Evolutionary conservation across 2,113 vertebrate genomes (phyloP).

Genomic region (Eulemur rufifrons): DNA sequence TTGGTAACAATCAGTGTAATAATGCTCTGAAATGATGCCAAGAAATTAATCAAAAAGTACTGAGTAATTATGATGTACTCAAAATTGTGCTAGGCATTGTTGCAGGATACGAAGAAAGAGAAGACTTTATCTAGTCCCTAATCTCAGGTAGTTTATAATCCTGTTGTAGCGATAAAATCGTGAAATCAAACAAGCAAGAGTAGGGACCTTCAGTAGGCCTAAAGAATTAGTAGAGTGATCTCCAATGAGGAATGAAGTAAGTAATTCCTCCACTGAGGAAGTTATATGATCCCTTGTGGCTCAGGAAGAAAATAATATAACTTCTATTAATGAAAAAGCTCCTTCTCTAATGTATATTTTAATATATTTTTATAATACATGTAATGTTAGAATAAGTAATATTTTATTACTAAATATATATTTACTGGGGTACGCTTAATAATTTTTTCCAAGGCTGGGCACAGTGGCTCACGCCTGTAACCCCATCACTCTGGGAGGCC

Average conservation of each 20-base stretch:
- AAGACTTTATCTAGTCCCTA: neutral
- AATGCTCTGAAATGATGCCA: neutral
- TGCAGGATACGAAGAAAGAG: neutral
- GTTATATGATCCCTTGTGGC: neutral
- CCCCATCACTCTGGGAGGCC: too few species aligned
- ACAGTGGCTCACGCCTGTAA: too few species aligned
- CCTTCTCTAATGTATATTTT: neutral
- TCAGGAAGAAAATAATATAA: neutral
- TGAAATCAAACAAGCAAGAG: neutral
- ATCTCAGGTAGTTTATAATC: neutral
- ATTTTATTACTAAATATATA: constrained; percentile 12
- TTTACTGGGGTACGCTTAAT: neutral
- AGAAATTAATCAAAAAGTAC: constrained; percentile 26
- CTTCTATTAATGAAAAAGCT: neutral
- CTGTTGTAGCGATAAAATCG: neutral
- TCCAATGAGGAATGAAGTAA: neutral
- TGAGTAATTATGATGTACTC: neutral
- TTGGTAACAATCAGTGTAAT: neutral
- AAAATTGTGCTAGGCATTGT: neutral
- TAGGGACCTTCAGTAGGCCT: neutral
- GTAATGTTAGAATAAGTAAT: neutral
- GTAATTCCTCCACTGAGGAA: neutral
- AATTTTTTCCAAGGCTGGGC: neutral
- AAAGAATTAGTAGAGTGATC: neutral
- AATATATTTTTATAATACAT: neutral